These are phyloP conservation scores for Malurus cyaneus DNA, from an alignment of 2,113 vertebrate genomes.

Conservation along the genomic window DNA sequence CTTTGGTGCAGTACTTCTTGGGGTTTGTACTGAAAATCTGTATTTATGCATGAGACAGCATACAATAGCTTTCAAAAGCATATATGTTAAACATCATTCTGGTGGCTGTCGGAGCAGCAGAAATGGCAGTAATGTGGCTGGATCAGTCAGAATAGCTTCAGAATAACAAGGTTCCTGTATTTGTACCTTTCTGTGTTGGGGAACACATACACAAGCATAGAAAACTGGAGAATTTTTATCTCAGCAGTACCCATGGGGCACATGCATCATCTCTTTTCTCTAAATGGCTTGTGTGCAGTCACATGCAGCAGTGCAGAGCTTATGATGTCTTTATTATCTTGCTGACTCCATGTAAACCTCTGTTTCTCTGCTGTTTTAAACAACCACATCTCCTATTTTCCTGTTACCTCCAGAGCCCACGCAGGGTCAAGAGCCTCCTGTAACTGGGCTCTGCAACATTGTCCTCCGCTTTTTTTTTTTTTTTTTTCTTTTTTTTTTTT, in stretches of 20 bases:
- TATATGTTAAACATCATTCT: background rate
- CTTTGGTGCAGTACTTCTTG: background rate
- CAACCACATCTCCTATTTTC: background rate
- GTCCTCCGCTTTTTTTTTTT: background rate
- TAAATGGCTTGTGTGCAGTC: background rate
- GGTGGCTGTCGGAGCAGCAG: background rate
- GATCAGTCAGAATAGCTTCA: background rate
- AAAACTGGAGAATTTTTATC: constrained; percentile 7
- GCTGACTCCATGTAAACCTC: background rate
- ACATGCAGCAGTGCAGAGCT: background rate
- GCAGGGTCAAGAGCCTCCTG: background rate
- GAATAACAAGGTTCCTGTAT: background rate
- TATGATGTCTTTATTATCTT: background rate
- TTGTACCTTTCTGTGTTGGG: background rate
- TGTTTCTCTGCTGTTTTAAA: background rate
- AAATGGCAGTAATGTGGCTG: background rate
- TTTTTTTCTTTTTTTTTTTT: background rate
- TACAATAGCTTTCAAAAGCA: background rate
- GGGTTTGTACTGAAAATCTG: background rate
- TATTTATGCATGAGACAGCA: background rate
- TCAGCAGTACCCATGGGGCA: background rate
- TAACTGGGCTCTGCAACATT: background rate
- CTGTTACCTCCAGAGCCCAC: background rate
- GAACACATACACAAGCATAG: background rate
- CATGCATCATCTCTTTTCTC: background rate